Conservation (phyloP, 2,888 invertebrate genomes). For the Antheraea assamensis region DNA sequence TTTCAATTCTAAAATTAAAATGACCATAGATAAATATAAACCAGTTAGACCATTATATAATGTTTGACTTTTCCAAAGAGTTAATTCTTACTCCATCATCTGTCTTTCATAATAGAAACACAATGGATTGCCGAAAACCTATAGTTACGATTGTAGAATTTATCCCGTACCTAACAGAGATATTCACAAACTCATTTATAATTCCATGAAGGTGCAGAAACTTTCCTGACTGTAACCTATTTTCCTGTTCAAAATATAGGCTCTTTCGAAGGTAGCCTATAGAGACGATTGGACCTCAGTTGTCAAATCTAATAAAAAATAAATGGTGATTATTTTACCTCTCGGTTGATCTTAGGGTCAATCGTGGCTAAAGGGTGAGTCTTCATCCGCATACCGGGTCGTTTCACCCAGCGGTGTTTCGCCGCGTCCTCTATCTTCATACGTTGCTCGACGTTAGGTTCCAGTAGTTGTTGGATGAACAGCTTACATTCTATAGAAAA, state of each 20-base stretch:
- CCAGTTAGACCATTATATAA: no score
- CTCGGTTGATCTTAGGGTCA: conserved; percentile 58
- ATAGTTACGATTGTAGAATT: not conserved
- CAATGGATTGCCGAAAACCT: not conserved
- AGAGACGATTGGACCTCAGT: not conserved
- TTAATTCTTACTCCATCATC: not conserved
- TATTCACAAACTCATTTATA: not conserved
- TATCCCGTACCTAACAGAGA: not conserved
- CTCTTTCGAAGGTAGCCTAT: not conserved
- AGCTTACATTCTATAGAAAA: conserved; percentile 61
- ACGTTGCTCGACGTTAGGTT: conserved; percentile 78
- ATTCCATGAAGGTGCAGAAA: not conserved
- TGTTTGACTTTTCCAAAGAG: no score
- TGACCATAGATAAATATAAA: not conserved
- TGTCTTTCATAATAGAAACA: not conserved
- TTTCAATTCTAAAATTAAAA: no score
- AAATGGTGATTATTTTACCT: conserved; percentile 42
- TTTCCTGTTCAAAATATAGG: not conserved
- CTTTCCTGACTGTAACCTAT: not conserved
- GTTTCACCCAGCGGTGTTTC: conserved; percentile 83
- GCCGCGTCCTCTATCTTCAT: conserved; percentile 82
- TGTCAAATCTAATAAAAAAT: not conserved
- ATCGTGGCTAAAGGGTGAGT: conserved; percentile 70
- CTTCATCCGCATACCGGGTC: conserved; percentile 75
- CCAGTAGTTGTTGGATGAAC: conserved; percentile 79